Conservation (phyloP, 2,888 invertebrate species). For the Eugnorisma glareosa region DNA sequence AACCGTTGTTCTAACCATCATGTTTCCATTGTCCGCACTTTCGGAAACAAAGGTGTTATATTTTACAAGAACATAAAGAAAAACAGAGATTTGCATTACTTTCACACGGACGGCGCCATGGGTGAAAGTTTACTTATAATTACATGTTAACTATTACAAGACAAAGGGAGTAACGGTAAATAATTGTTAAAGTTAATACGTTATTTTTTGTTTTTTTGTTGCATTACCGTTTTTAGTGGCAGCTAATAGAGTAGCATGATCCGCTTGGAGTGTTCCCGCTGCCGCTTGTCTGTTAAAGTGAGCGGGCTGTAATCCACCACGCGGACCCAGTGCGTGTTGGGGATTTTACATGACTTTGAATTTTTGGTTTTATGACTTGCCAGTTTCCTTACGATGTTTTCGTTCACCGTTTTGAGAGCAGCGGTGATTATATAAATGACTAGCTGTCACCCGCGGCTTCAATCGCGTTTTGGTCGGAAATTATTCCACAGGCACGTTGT, state of each 20-base stretch:
- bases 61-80: constrained; percentile 17
- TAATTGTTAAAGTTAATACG: constrained; percentile 13
- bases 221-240: not conserved
- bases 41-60: constrained; percentile 15
- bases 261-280: not conserved
- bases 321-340: not conserved
- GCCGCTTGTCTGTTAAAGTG: not conserved
- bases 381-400: not conserved
- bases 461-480: no score
- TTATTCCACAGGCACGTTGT: no score
- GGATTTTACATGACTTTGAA: not conserved
- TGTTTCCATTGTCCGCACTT: constrained; percentile 38
- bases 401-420: not conserved
- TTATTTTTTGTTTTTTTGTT: constrained; percentile 3
- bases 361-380: not conserved
- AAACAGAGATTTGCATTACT: constrained; percentile 20
- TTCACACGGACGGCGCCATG: constrained; percentile 50
- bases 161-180: constrained; percentile 36
- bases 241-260: not conserved
- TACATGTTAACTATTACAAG: constrained; percentile 31
- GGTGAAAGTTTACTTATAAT: constrained; percentile 55
- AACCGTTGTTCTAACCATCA: constrained; percentile 10
- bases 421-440: not conserved
- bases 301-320: not conserved
- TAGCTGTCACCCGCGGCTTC: no score